phyloP scores from a whole-genome alignment of 2,888 invertebrate species.

The Ormyrus rosae region DNA sequence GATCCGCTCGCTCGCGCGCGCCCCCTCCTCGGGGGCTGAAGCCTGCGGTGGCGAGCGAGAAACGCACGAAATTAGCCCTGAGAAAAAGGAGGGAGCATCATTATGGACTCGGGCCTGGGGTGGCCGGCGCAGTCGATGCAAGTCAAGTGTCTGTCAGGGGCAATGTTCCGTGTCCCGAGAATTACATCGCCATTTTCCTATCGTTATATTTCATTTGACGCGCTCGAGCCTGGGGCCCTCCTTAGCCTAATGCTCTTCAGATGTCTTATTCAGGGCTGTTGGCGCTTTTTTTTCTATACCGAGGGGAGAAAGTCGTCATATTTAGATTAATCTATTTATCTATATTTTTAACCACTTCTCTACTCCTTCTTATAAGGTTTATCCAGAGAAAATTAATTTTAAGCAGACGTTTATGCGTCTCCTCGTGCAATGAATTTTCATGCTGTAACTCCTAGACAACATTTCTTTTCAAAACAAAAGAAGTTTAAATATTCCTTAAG shows the following conservation, averaged over 20 bases:
- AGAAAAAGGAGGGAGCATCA: slow-evolving; percentile 23
- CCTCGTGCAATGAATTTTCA: not conserved
- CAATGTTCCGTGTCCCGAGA: slow-evolving; percentile 66
- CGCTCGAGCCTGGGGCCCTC: not conserved
- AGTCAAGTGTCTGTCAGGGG: slow-evolving; percentile 65
- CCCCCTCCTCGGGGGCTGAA: not conserved
- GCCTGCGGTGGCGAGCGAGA: slow-evolving; percentile 41
- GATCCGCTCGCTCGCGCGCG: slow-evolving; percentile 47
- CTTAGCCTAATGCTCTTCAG: not conserved
- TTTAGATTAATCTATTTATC: too few relatives aligned
- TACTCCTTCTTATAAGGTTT: too few relatives aligned
- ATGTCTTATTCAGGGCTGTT: not conserved
- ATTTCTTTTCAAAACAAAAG: not conserved
- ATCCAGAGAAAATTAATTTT: too few relatives aligned
- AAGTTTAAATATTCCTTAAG: slow-evolving; percentile 11
- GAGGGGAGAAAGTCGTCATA: not conserved
- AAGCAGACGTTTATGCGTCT: too few relatives aligned
- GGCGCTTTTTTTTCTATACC: not conserved
- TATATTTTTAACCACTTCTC: too few relatives aligned
- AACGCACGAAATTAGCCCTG: slow-evolving; percentile 59
- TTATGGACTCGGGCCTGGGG: slow-evolving; percentile 4
- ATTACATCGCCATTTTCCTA: slow-evolving; percentile 30
- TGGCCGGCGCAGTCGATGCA: not conserved
- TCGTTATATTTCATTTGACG: slow-evolving; percentile 2
- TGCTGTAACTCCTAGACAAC: not conserved